Evolutionary conservation across 2,888 invertebrate species (phyloP), one percentile per base, ranked within the genome.

Genomic region (Pegoplata infirma): DNA sequence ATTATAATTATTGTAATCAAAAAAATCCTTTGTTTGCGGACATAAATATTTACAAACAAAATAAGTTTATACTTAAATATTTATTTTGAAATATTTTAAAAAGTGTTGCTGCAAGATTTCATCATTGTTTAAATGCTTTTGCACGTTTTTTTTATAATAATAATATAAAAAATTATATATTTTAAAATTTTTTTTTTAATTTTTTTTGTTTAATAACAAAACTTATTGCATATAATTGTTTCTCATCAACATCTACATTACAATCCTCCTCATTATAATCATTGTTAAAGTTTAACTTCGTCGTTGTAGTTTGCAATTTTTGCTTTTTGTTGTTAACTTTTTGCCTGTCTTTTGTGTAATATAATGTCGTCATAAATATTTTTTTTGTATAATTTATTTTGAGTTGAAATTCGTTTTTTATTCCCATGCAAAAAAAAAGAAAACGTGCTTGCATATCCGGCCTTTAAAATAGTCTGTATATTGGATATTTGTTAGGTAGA

Each of bases 371-470:
- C 40, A 68, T 53, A 67, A 56, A 74, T 67, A 21, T 47, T 75
- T 56, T 44, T 40, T 40, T 40, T n/a, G 12, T 32, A 32, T 3
- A 32, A 10, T 32, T n/a, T n/a, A n/a, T n/a, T 40, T 75, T 7
- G 14, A 21, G 40, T 68, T 68, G 61, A 36, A 55, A 61, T n/a
- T 28, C 36, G 47, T 36, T n/a, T n/a, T n/a, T 63, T 56, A 68
- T 75, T 75, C 68, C 61, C 68, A 63, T 47, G 53, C 17, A 68
- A 61, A 21, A 63, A 44, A 8, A 16, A 49, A 56, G 53, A 53
- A 68, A 75, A 75, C 63, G 75, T 75, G 75, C 75, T 75, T 75
- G 61, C 75, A 68, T 75, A 75, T 75, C 75, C 75, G 68, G 75
- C 28, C 47, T 68, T 68, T 75, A 63, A 56, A 63, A 14, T 25